Evolutionary conservation across 1,140 invertebrate genomes (phyloP).

Genomic region (Polypedilum pembai): DNA sequence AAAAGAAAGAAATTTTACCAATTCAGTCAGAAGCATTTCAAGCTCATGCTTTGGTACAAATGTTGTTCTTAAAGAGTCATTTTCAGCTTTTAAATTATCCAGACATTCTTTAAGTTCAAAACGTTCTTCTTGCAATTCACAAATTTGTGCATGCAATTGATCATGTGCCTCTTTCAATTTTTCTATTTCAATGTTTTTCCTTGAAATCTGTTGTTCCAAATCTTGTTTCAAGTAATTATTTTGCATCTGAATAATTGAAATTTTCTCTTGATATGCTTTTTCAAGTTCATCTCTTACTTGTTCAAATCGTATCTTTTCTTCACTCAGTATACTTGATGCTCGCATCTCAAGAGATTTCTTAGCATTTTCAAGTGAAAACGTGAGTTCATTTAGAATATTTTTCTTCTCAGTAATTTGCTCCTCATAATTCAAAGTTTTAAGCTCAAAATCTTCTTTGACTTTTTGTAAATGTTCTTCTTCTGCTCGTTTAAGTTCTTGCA

Average conservation of each 20-base stretch:
- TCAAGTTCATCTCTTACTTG: constrained; percentile 21
- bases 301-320: not conserved
- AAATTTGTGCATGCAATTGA: no score
- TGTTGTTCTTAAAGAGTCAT: no score
- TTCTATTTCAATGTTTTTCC: constrained; percentile 13
- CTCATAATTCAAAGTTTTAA: not conserved
- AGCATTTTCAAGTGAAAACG: constrained; percentile 26
- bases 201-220: constrained; percentile 9
- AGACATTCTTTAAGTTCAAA: no score
- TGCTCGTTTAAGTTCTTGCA: constrained; percentile 28
- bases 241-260: not conserved
- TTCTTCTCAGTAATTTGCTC: not conserved
- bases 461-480: constrained; percentile 22
- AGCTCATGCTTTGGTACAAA: no score
- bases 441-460: constrained; percentile 1
- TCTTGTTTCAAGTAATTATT: not conserved
- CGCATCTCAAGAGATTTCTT: constrained; percentile 13
- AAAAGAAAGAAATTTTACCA: no score
- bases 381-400: not conserved
- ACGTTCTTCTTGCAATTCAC: no score
- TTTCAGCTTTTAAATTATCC: not conserved
- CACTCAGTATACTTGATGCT: not conserved
- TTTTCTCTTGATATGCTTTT: not conserved
- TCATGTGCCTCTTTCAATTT: not conserved
- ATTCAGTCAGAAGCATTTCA: no score